Evolutionary conservation across 2,797 vertebrate genomes (phyloP).

Genomic region (Oreortyx pictus): DNA sequence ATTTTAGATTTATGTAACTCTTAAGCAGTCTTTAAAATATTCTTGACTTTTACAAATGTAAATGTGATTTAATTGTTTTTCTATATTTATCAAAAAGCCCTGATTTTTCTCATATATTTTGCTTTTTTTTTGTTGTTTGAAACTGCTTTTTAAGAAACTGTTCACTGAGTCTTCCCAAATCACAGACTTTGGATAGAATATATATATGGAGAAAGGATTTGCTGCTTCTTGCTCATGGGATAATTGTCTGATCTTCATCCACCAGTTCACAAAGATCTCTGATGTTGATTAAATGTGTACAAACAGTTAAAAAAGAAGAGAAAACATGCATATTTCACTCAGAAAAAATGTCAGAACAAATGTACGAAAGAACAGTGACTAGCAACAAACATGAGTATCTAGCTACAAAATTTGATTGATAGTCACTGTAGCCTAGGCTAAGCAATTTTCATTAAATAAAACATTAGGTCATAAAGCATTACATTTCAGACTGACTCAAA

Average conservation of each 20-base stretch:
- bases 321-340: slow-evolving; percentile 36
- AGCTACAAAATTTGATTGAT: neutral
- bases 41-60: neutral
- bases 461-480: slow-evolving; percentile 6
- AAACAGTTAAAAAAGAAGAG: slow-evolving; percentile 43
- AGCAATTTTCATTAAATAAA: slow-evolving; percentile 1
- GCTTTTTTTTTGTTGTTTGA: neutral
- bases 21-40: neutral
- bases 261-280: slow-evolving; percentile 59
- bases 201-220: neutral
- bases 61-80: neutral
- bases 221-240: slow-evolving; percentile 49
- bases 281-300: slow-evolving; percentile 66
- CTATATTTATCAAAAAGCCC: neutral
- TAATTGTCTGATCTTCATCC: slow-evolving; percentile 28
- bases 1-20: neutral
- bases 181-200: slow-evolving; percentile 1
- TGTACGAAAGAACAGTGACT: slow-evolving; percentile 9
- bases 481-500: neutral
- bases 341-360: slow-evolving; percentile 41
- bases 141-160: neutral
- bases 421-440: neutral
- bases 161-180: neutral
- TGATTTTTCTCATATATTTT: neutral
- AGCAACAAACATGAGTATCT: neutral